Conservation (phyloP, 2,888 invertebrate species). For the Drosophila gaucha region DNA sequence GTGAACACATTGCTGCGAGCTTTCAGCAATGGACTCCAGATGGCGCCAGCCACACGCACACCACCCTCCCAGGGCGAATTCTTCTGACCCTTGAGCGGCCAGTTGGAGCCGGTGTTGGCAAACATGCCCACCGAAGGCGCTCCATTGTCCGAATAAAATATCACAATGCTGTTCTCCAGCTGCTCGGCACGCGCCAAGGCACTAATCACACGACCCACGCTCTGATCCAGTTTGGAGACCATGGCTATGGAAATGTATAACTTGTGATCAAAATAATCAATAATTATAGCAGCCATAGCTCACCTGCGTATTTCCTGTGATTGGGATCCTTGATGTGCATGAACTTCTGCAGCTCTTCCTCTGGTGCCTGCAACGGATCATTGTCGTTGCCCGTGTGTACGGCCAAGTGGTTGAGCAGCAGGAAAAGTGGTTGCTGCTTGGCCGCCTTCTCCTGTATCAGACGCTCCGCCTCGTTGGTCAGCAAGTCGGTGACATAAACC, state of each 20-base stretch:
- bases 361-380: conserved; percentile 89
- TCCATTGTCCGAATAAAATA: conserved; percentile 96
- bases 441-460: conserved; percentile 85
- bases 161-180: conserved; percentile 92
- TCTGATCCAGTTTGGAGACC: conserved; percentile 93
- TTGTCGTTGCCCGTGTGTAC: conserved; percentile 91
- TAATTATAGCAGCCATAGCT: conserved; percentile 17
- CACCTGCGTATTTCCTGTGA: conserved; percentile 89
- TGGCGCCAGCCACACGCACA: conserved; percentile 90
- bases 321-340: conserved; percentile 88
- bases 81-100: conserved; percentile 92
- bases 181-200: conserved; percentile 89
- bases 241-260: conserved; percentile 87
- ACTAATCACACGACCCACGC: conserved; percentile 91
- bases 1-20: conserved; percentile 86
- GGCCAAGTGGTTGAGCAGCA: conserved; percentile 92
- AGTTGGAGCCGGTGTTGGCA: conserved; percentile 91
- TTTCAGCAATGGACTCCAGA: conserved; percentile 89
- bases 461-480: conserved; percentile 88
- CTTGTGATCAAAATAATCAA: neutral
- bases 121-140: conserved; percentile 90
- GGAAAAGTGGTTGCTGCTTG: conserved; percentile 88
- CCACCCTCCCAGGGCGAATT: conserved; percentile 94
- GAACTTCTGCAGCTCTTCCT: conserved; percentile 89
- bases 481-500: conserved; percentile 89